These are phyloP conservation scores for Galeopsomyia nigrocyanea DNA, from an alignment of 2,888 invertebrate species.

Conservation along the genomic window DNA sequence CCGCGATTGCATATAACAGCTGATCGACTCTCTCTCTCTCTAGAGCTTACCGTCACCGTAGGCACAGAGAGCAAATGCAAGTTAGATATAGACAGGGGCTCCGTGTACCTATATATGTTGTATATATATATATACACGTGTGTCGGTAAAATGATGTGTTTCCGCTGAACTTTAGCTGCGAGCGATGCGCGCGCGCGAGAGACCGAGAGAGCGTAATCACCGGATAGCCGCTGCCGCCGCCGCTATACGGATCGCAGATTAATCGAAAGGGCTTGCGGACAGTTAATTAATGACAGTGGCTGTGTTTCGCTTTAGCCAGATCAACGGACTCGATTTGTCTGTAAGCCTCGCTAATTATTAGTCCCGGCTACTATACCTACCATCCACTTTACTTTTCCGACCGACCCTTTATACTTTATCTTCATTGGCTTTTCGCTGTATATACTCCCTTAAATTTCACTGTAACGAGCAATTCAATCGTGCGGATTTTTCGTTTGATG, in stretches of 20 bases:
- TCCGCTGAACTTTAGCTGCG: conserved; percentile 10
- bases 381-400: too few relatives aligned
- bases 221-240: background rate
- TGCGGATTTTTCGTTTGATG: too few relatives aligned
- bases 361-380: too few relatives aligned
- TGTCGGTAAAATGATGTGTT: background rate
- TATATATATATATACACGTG: conserved; percentile 5
- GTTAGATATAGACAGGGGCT: too few relatives aligned
- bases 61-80: too few relatives aligned
- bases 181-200: conserved; percentile 1
- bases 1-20: background rate
- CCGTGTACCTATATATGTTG: too few relatives aligned
- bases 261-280: conserved; percentile 15
- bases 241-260: conserved; percentile 6
- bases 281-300: conserved; percentile 13
- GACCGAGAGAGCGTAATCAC: too few relatives aligned
- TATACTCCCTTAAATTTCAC: too few relatives aligned
- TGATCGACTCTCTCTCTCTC: background rate
- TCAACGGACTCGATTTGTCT: conserved; percentile 1
- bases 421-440: too few relatives aligned
- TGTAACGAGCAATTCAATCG: too few relatives aligned
- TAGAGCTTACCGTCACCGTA: background rate
- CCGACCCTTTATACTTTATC: too few relatives aligned
- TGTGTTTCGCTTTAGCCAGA: background rate
- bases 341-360: too few relatives aligned